Percentiles rank a stretch among this genome's conserved stretches.
phyloP scores from a whole-genome alignment of 2,113 vertebrate species.

The Salvator merianae region DNA sequence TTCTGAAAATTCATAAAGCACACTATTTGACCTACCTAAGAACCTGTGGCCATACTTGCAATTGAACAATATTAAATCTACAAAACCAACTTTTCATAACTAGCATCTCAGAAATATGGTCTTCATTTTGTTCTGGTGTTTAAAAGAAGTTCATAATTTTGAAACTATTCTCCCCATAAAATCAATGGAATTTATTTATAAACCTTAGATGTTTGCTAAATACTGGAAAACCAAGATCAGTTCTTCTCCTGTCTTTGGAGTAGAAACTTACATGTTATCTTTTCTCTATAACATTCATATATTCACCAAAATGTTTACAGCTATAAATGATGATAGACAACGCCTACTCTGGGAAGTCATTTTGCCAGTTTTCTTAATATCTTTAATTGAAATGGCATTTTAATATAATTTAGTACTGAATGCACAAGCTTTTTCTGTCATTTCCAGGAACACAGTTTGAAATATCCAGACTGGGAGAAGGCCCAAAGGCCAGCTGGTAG shows the following conservation, averaged over 20 bases:
- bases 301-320: background rate
- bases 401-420: background rate
- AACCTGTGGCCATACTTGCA: background rate
- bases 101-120: background rate
- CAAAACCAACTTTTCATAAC: background rate
- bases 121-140: background rate
- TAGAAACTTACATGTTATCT: conserved; percentile 2
- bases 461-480: background rate
- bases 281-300: background rate
- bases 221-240: conserved; percentile 1
- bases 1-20: background rate
- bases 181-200: background rate
- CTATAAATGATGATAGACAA: background rate
- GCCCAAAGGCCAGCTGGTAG: background rate
- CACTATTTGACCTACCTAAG: background rate
- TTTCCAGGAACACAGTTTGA: conserved; percentile 10
- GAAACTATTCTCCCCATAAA: background rate
- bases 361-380: background rate
- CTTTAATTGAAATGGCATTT: background rate
- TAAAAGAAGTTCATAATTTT: background rate
- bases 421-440: background rate
- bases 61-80: background rate
- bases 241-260: conserved; percentile 11
- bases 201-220: conserved; percentile 21
- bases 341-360: background rate